Percentiles rank a stretch among this genome's conserved stretches.
Evolutionary conservation across 2,797 vertebrate genomes (phyloP).

Genomic region (Enteromius unitaeniatus): DNA sequence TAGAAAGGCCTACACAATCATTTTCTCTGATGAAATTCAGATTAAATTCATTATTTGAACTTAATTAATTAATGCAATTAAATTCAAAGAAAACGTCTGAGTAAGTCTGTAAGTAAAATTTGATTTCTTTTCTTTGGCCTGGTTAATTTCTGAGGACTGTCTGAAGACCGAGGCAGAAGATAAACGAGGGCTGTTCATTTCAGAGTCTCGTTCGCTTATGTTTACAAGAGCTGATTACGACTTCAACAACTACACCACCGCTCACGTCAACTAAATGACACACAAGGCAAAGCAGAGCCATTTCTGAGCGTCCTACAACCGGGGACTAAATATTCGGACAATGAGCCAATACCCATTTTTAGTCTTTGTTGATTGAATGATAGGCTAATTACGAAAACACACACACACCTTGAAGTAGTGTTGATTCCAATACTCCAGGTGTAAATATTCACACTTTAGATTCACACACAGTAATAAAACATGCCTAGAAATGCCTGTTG

Average conservation of each 20-base stretch:
- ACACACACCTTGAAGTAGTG: conserved; percentile 48
- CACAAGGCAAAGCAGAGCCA: conserved; percentile 16
- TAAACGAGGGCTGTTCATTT: conserved; percentile 38
- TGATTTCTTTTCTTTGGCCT: not conserved
- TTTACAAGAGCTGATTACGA: conserved; percentile 54
- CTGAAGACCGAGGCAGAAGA: conserved; percentile 11
- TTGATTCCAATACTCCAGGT: conserved; percentile 50
- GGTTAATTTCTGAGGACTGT: not conserved
- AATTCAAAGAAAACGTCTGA: not conserved
- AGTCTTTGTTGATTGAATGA: conserved; percentile 25
- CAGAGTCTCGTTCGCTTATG: conserved; percentile 27
- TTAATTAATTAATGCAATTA: not conserved
- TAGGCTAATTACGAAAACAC: conserved; percentile 51
- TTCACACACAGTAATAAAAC: conserved; percentile 46
- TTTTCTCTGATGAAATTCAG: not conserved
- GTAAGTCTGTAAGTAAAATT: not conserved
- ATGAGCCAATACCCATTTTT: not conserved
- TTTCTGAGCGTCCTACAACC: conserved; percentile 10
- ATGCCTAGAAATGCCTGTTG: not conserved
- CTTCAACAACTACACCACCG: conserved; percentile 31
- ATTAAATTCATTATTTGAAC: not conserved
- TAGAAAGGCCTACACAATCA: not conserved
- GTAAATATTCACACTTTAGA: conserved; percentile 54
- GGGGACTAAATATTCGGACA: not conserved
- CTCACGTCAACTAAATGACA: conserved; percentile 41